Conservation (phyloP, 2,888 invertebrate genomes). For the Rhagophthalmus giganteus region DNA sequence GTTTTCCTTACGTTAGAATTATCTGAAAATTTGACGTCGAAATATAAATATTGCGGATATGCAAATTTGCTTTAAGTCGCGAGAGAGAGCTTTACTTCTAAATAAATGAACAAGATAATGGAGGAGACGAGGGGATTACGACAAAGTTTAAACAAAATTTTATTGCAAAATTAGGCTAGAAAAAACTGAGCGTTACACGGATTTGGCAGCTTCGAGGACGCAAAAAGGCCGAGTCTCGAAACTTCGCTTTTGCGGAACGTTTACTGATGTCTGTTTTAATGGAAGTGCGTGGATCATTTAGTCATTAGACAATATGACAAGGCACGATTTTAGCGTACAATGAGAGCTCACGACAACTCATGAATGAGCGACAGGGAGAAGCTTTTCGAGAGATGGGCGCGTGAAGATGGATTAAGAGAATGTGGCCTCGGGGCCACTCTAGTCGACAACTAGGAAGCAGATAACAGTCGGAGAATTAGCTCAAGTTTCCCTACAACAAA, state of each 20-base stretch:
- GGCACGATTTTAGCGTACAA: conserved; percentile 13
- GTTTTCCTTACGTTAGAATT: no score
- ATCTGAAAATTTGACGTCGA: no score
- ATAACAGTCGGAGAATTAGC: conserved; percentile 27
- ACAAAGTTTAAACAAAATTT: background rate
- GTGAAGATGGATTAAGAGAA: conserved; percentile 28
- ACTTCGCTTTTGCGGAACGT: background rate
- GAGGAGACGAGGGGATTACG: no score
- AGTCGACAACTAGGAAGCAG: conserved; percentile 26
- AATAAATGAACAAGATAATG: no score
- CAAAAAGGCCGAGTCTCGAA: background rate
- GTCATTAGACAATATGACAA: conserved; percentile 14
- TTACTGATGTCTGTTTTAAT: conserved; percentile 5
- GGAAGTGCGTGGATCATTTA: conserved; percentile 10
- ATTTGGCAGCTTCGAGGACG: background rate
- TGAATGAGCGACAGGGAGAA: conserved; percentile 23
- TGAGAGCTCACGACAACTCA: conserved; percentile 5
- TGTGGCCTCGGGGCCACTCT: conserved; percentile 27
- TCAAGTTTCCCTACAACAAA: conserved; percentile 23
- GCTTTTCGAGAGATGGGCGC: conserved; percentile 22
- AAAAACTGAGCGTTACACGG: no score
- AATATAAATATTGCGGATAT: no score
- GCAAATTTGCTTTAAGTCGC: no score
- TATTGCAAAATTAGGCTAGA: no score
- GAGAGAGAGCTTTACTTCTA: no score